A percentile compares a stretch with the other conserved stretches of the same genome.
These are phyloP conservation scores for Nannoperca obscura DNA, from an alignment of 2,797 vertebrate genomes.

Conservation along the genomic window DNA sequence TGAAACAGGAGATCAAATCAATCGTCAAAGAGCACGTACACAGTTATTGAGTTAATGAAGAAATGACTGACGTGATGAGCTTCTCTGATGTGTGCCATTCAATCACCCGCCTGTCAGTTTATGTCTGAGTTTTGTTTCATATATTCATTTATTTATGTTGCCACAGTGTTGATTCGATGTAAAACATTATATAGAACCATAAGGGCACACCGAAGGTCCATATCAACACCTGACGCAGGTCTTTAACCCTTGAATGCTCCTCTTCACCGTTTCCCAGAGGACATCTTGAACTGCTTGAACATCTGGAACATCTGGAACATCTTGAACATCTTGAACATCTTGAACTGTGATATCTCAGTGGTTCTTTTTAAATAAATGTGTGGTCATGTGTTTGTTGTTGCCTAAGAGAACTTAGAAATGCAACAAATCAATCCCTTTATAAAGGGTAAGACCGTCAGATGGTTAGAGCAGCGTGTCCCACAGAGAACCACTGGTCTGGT, in stretches of 20 bases:
- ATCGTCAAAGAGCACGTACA: background rate
- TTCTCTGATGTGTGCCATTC: background rate
- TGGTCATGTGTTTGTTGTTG: background rate
- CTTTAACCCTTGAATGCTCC: background rate
- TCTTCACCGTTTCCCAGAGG: background rate
- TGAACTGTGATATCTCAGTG: no score
- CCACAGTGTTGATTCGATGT: background rate
- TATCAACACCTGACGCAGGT: background rate
- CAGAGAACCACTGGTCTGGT: background rate
- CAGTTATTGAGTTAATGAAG: background rate
- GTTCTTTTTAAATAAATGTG: no score
- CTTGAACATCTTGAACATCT: no score
- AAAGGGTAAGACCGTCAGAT: background rate
- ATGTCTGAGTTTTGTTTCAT: background rate
- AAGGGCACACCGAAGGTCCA: no score
- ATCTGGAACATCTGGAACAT: no score
- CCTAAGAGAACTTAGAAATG: background rate
- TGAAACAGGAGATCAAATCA: no score
- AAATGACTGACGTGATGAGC: background rate
- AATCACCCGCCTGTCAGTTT: background rate
- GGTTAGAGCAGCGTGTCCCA: background rate
- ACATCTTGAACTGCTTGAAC: no score
- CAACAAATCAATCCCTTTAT: background rate
- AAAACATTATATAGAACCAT: background rate
- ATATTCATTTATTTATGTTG: background rate